Evolutionary conservation across 2,797 vertebrate genomes (phyloP).

Genomic region (Xenentodon cancila): DNA sequence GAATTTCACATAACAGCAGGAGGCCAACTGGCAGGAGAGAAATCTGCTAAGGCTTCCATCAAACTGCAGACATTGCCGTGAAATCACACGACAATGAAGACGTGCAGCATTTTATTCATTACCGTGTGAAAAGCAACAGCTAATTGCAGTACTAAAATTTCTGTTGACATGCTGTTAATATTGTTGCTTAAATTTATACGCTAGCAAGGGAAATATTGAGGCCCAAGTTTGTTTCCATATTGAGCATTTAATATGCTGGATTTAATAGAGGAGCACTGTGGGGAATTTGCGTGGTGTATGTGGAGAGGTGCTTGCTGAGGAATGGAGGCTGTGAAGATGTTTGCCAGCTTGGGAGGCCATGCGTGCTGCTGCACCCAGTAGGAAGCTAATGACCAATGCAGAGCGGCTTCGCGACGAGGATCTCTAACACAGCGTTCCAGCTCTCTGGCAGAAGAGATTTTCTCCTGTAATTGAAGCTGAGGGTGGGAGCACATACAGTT

Average conservation of each 20-base stretch:
- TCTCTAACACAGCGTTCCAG: slow-evolving; percentile 36
- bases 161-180: slow-evolving; percentile 10
- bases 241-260: slow-evolving; percentile 25
- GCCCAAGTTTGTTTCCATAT: slow-evolving; percentile 29
- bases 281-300: slow-evolving; percentile 38
- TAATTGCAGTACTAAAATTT: slow-evolving; percentile 10
- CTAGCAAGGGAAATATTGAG: slow-evolving; percentile 1
- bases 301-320: slow-evolving; percentile 44
- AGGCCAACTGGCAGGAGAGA: slow-evolving; percentile 26
- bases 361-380: slow-evolving; percentile 66
- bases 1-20: slow-evolving; percentile 53
- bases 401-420: slow-evolving; percentile 44
- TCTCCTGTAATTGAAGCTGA: slow-evolving; percentile 58
- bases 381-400: slow-evolving; percentile 73
- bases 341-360: slow-evolving; percentile 62
- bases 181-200: not conserved
- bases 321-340: slow-evolving; percentile 46
- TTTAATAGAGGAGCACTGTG: slow-evolving; percentile 30
- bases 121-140: slow-evolving; percentile 5
- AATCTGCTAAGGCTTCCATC: slow-evolving; percentile 44
- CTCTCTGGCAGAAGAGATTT: slow-evolving; percentile 55
- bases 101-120: slow-evolving; percentile 21
- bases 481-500: slow-evolving; percentile 37
- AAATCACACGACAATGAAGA: slow-evolving; percentile 26
- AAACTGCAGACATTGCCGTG: slow-evolving; percentile 26